Percentiles rank a stretch among this genome's conserved stretches.
Conservation (phyloP, 2,797 vertebrate species). For the Syndactyla subalaris region DNA sequence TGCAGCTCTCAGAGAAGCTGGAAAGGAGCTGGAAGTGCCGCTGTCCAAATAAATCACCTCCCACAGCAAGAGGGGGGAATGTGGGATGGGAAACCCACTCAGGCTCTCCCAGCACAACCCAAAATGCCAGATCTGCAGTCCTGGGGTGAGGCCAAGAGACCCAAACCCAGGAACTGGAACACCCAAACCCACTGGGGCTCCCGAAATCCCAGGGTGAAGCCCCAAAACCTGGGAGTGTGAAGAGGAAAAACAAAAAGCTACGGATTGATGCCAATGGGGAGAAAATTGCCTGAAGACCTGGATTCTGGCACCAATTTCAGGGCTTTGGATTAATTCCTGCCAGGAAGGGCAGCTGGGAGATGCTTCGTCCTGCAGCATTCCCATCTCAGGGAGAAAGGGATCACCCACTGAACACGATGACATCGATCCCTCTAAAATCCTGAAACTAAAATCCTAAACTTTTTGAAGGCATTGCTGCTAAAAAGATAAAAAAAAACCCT, state of each 20-base stretch:
- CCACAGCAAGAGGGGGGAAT: neutral
- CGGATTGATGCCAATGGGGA: neutral
- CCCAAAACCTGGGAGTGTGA: neutral
- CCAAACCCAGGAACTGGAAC: neutral
- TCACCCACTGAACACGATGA: neutral
- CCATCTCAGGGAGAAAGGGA: neutral
- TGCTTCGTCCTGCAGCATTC: neutral
- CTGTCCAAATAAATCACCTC: neutral
- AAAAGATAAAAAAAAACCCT: neutral
- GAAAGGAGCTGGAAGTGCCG: neutral
- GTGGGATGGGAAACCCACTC: neutral
- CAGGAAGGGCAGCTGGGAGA: neutral
- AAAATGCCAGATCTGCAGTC: accelerated
- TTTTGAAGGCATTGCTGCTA: neutral
- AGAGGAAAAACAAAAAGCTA: neutral
- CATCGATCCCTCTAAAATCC: neutral
- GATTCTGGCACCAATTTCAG: neutral
- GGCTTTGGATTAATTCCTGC: neutral
- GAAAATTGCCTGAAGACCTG: neutral
- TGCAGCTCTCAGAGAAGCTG: neutral
- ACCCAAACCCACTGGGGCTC: neutral
- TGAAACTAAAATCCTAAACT: too few species aligned
- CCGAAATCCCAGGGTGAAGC: neutral
- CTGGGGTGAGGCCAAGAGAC: too few species aligned
- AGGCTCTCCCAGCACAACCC: accelerated